Evolutionary conservation across 2,797 vertebrate genomes (phyloP), one percentile per base, ranked within the genome.

Genomic region (Echiichthys vipera): DNA sequence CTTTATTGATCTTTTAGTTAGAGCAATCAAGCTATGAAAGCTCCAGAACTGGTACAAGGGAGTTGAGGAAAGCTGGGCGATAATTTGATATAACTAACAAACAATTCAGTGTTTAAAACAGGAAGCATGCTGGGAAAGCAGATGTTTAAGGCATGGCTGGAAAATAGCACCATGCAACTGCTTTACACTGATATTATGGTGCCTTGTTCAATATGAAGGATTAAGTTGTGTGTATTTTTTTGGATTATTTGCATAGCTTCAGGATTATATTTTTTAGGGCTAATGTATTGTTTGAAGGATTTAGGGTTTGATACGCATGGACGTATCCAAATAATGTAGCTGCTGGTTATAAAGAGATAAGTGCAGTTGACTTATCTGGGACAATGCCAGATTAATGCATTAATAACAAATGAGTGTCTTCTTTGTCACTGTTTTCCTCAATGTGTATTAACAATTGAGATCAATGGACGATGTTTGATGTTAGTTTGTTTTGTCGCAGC

Each of bases 301-400:
- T 90, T 88, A 67, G 25, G 71, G 9, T 67, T 68, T 25, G 46
- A 63, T 53, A 50, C 3, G 27, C 39, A 58, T 70, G 12, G 25
- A 80, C 15, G 45, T 62, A 57, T 84, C 56, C 59, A 59, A 80
- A 85, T 76, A 67, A 59, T 62, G 17, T 12, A 54, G 43, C 39
- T 29, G 62, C n/a, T 62, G 34, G 0, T 56, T 36, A 8, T 53
- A 30, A 49, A 53, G 34, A 75, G 72, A 81, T 85, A 36, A 85
- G 81, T 77, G 22, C 56, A 27, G 53, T 13, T 27, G 68, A 67
- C 2, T 76, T 61, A 83, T 90, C 59, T 90, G 84, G 86, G 82
- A 85, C 78, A 84, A 58, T 1, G 71, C 5, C 78, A 88, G 82
- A 88, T 90, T 90, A 85, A 70, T 64, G 73, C 65, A 57, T 76